A percentile compares a stretch with the other conserved stretches of the same genome.
phyloP scores from a whole-genome alignment of 2,888 invertebrate species.

The Melieria omissa region DNA sequence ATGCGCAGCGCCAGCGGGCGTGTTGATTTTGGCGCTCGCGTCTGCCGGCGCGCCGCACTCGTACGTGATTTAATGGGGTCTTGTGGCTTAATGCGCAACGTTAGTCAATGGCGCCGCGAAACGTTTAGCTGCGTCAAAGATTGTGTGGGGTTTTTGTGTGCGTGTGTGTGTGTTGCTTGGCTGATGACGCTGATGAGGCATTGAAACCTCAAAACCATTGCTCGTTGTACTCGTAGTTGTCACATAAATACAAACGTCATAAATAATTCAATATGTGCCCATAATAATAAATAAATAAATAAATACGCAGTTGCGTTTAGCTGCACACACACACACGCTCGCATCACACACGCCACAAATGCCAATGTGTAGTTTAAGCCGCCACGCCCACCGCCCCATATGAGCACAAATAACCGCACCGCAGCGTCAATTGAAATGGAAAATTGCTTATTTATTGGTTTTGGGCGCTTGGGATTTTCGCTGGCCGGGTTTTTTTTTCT shows the following conservation, averaged over 20 bases:
- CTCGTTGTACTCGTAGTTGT: neutral
- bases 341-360: no score
- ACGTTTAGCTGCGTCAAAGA: neutral
- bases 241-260: neutral
- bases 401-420: neutral
- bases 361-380: no score
- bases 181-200: constrained; percentile 11
- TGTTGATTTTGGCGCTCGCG: neutral
- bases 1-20: constrained; percentile 4
- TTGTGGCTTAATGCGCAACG: constrained; percentile 27
- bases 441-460: constrained; percentile 24
- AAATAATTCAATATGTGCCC: no score
- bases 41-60: constrained; percentile 14
- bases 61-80: constrained; percentile 34
- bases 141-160: neutral
- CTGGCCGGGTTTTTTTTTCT: neutral
- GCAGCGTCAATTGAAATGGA: constrained; percentile 6
- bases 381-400: no score
- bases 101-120: neutral
- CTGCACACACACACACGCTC: neutral
- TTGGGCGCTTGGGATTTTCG: neutral
- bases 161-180: neutral
- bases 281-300: no score
- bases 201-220: neutral
- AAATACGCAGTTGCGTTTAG: no score